Base-by-base conservation (phyloP, 2,888 invertebrate species). In the Drosophila paracracens region DNA sequence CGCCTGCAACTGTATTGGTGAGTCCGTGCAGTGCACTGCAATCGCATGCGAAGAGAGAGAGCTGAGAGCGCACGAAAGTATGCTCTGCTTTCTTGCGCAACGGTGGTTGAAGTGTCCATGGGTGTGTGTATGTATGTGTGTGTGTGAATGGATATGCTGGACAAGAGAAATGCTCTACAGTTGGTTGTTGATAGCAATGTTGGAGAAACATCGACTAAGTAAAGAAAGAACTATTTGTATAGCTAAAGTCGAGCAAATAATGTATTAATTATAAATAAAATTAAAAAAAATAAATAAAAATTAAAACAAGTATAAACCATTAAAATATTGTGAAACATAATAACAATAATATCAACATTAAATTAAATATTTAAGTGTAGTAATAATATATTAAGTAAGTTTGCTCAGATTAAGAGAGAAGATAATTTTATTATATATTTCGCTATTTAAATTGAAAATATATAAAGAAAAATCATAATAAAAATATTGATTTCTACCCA, bases 1-100 rank as follows among this genome's bases (percentile, higher is more conserved):
- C 60, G 60, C 62, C 36, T 82, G 76, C 74, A 70, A 21, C 62
- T 61, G 91, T 91, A 52, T 82, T 75, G 60, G 90, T 91, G 81
- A 67, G 68, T 61, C 57, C 46, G 27, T 46, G 58, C 67, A 68
- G 38, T 79, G 76, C 75, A 79, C 46, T 46, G 56, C 56, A 56
- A 25, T 38, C n/a, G 72, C 52, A 27, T 62, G 71, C 81, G 33
- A 25, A 25, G 81, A 76, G 74, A 67, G 60, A 76, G 74, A 67
- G 59, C 54, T 40, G 69, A 67, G 82, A 81, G 90, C 56, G 74
- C 72, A 18, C 46, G 16, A 73, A 70, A 58, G 62, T 67, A 29
- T 61, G 67, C 77, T 71, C 48, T 27, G 59, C 27, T 81, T 66
- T 62, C 18, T 35, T 65, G 52, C 60, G 59, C 58, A 52, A 58